These are phyloP conservation scores for Hippocampus comes DNA, from an alignment of 2,113 vertebrate species.

Conservation along the genomic window DNA sequence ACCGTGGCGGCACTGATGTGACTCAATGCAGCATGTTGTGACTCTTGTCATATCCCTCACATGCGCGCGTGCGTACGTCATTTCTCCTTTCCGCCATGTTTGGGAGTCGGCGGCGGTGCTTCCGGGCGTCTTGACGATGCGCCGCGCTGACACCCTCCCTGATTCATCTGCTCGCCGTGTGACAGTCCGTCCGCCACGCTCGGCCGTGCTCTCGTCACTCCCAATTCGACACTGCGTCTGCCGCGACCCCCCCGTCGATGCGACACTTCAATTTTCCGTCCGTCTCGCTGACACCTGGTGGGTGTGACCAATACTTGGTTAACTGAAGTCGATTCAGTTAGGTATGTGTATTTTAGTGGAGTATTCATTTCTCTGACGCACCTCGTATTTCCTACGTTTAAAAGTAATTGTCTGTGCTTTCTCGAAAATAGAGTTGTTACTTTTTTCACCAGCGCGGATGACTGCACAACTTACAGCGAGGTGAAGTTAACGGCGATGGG, in stretches of 20 bases:
- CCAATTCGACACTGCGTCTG: conserved; percentile 39
- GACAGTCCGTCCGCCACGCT: conserved; percentile 59
- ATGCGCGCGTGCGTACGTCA: conserved; percentile 24
- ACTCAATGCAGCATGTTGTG: conserved; percentile 18
- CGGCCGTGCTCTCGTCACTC: conserved; percentile 50
- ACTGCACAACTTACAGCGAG: too few relatives aligned
- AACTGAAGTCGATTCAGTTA: conserved; percentile 30
- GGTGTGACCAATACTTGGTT: not conserved
- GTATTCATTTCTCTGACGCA: not conserved
- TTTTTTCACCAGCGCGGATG: too few relatives aligned
- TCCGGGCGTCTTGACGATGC: conserved; percentile 47
- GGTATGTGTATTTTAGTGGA: conserved; percentile 45
- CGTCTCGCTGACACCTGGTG: conserved; percentile 26
- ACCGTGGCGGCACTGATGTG: not conserved
- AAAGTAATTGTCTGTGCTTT: not conserved
- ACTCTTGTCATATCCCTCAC: conserved; percentile 19
- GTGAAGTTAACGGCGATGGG: not conserved
- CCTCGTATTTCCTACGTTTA: not conserved
- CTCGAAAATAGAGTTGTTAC: not conserved
- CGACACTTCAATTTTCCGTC: conserved; percentile 53
- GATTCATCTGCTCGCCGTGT: conserved; percentile 61
- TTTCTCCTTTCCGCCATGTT: conserved; percentile 45
- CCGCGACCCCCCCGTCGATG: conserved; percentile 24
- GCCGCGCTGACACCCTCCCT: conserved; percentile 59
- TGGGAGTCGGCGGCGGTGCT: conserved; percentile 50